Conservation (phyloP, 2,113 vertebrate genomes). For the Bos taurus region DNA sequence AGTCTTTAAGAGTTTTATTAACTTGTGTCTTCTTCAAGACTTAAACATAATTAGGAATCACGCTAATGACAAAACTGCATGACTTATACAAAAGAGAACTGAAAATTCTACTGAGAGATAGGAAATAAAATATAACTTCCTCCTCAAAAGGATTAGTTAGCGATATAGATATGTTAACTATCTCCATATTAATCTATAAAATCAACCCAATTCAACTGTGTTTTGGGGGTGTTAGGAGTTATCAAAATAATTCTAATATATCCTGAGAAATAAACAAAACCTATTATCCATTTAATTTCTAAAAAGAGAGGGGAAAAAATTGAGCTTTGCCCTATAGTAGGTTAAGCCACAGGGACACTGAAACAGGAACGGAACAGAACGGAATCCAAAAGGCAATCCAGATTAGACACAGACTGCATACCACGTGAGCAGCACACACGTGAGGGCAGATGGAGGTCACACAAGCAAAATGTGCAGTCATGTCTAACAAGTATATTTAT, state of each 20-base stretch:
- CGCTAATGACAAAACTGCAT: constrained; percentile 24
- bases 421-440: not conserved
- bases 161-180: not conserved
- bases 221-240: not conserved
- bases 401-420: not conserved
- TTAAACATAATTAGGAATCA: constrained; percentile 44
- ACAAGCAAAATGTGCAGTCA: not conserved
- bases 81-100: constrained; percentile 18
- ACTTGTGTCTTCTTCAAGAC: constrained; percentile 35
- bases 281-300: not conserved
- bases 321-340: not conserved
- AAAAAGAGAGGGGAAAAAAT: not conserved
- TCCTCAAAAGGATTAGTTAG: not conserved
- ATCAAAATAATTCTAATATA: constrained; percentile 15
- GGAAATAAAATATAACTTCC: constrained; percentile 28
- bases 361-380: not conserved
- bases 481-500: not conserved
- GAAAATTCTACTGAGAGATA: constrained; percentile 14
- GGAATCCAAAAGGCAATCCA: not conserved
- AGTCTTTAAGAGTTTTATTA: constrained; percentile 50
- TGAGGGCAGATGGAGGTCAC: not conserved
- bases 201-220: not conserved
- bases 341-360: not conserved
- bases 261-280: not conserved
- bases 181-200: constrained; percentile 22